Percentiles rank a stretch among this genome's conserved stretches.
Conservation (phyloP, 2,888 invertebrate genomes). For the Cyrtodaria siliqua region DNA sequence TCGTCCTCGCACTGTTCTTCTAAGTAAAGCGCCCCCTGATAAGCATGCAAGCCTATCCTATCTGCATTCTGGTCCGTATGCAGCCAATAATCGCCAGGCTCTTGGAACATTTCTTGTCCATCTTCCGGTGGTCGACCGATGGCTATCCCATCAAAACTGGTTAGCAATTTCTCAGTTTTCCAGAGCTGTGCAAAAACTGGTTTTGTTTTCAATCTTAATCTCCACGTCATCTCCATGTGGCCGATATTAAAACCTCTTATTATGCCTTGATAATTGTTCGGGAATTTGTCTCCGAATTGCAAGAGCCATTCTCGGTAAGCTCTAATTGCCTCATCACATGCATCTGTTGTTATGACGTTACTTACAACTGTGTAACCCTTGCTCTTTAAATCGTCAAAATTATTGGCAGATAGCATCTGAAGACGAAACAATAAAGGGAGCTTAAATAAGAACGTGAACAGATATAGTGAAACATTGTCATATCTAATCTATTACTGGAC, state of each 20-base stretch:
- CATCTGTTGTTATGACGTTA: constrained; percentile 33
- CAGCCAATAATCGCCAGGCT: constrained; percentile 33
- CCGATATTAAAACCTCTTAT: constrained; percentile 67
- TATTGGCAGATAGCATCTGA: constrained; percentile 40
- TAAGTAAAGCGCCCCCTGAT: constrained; percentile 70
- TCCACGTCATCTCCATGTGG: constrained; percentile 70
- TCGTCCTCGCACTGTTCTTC: constrained; percentile 63
- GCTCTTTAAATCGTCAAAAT: constrained; percentile 42
- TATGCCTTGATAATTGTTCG: constrained; percentile 17
- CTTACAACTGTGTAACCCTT: constrained; percentile 61
- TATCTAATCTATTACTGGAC: no score
- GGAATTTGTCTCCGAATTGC: constrained; percentile 30
- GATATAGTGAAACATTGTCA: no score
- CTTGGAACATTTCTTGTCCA: constrained; percentile 43
- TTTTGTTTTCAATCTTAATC: constrained; percentile 62
- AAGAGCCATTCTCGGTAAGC: constrained; percentile 50
- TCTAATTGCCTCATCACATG: constrained; percentile 48
- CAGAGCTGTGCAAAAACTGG: constrained; percentile 69
- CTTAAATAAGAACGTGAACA: no score
- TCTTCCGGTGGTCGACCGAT: constrained; percentile 71
- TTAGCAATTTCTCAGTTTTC: constrained; percentile 74
- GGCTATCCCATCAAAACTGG: constrained; percentile 73
- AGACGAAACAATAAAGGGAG: no score
- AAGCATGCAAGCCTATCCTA: constrained; percentile 63
- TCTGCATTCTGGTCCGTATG: constrained; percentile 60